These are phyloP conservation scores for Nysson spinosus DNA, from an alignment of 2,888 invertebrate species.

Conservation along the genomic window DNA sequence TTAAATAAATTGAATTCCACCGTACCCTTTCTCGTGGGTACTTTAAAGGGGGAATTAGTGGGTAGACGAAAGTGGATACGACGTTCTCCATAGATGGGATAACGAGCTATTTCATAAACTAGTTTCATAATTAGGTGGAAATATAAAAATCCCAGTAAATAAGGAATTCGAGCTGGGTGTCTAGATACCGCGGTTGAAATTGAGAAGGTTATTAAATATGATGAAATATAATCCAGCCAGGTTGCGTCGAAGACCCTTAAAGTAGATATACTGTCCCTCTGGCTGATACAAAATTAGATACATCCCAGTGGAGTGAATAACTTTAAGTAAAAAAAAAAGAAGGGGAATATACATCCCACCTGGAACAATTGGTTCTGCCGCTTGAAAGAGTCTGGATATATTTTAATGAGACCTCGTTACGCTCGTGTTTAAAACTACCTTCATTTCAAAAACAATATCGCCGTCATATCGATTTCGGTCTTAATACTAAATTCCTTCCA, in stretches of 20 bases:
- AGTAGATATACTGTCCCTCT: constrained; percentile 35
- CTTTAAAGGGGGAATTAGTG: too few relatives aligned
- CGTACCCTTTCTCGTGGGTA: too few relatives aligned
- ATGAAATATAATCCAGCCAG: constrained; percentile 32
- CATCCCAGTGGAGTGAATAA: too few relatives aligned
- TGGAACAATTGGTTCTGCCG: constrained; percentile 1
- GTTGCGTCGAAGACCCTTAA: constrained; percentile 30
- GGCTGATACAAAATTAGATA: constrained; percentile 49
- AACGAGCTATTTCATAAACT: constrained; percentile 12
- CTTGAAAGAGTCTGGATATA: constrained; percentile 32
- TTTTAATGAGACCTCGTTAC: constrained; percentile 50
- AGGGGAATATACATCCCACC: constrained; percentile 27
- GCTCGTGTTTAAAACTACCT: constrained; percentile 32
- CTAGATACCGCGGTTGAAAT: constrained; percentile 23
- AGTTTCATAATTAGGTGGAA: constrained; percentile 25
- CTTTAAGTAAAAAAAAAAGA: too few relatives aligned
- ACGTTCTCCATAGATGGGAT: too few relatives aligned
- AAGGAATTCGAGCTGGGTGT: constrained; percentile 16
- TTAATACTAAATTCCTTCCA: constrained; percentile 39
- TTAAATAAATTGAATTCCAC: too few relatives aligned
- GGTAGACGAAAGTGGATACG: too few relatives aligned
- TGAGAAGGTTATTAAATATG: constrained; percentile 49
- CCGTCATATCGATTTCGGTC: constrained; percentile 44
- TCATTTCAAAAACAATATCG: constrained; percentile 44
- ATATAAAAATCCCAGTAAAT: neutral